These are phyloP conservation scores for Ethmia dodecea DNA, from an alignment of 2,888 invertebrate genomes.

Conservation along the genomic window DNA sequence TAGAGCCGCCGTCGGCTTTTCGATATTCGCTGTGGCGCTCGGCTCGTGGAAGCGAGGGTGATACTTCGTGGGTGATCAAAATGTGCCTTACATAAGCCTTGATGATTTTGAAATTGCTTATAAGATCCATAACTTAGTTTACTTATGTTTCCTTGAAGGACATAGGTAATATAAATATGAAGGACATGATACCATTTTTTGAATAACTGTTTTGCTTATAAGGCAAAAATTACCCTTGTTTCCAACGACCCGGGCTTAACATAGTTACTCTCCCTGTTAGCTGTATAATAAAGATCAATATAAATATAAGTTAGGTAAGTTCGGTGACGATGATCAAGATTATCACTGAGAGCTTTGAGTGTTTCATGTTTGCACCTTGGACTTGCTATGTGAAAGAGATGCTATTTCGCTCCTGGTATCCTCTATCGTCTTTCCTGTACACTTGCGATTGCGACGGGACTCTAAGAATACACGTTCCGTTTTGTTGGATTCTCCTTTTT, in stretches of 20 bases:
- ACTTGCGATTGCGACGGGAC: conserved; percentile 73
- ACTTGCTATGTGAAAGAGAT: conserved; percentile 77
- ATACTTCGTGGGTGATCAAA: no score
- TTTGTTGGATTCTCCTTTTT: conserved; percentile 25
- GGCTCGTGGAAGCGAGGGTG: conserved; percentile 4
- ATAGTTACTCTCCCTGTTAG: conserved; percentile 53
- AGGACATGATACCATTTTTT: no score
- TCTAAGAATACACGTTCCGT: conserved; percentile 38
- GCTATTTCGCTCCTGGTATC: conserved; percentile 75
- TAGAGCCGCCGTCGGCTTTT: conserved; percentile 40
- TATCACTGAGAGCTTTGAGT: conserved; percentile 77
- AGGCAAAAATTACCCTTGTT: conserved; percentile 6
- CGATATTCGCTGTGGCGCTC: conserved; percentile 39
- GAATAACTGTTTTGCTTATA: no score
- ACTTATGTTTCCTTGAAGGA: no score
- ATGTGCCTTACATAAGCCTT: no score
- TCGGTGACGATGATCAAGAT: conserved; percentile 54
- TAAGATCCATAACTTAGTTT: no score
- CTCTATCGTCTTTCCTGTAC: conserved; percentile 76
- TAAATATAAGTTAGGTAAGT: conserved; percentile 55
- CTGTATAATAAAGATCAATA: conserved; percentile 28
- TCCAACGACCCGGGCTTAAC: conserved; percentile 13
- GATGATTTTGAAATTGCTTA: no score
- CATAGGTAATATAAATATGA: no score
- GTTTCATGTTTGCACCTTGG: conserved; percentile 80